Conservation (phyloP, 2,888 invertebrate genomes). For the Auanema sp. region DNA sequence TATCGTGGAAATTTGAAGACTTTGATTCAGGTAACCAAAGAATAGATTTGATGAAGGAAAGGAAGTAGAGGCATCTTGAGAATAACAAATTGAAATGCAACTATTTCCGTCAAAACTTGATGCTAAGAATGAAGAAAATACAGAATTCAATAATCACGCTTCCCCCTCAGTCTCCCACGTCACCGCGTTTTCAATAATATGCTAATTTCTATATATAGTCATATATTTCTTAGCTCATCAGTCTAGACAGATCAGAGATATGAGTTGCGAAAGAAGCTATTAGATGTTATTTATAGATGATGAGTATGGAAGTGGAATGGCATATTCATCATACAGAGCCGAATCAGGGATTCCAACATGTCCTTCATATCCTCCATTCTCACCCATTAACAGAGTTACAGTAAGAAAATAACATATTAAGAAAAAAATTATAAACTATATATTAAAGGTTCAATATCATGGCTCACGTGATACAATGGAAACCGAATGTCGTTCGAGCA, state of each 20-base stretch:
- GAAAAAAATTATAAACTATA: not conserved
- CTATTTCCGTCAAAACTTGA: not conserved
- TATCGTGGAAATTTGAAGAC: conserved; percentile 29
- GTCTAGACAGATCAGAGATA: not conserved
- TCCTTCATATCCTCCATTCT: conserved; percentile 38
- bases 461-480: conserved; percentile 21
- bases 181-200: not conserved
- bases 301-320: conserved; percentile 23
- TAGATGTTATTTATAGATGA: conserved; percentile 21
- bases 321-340: conserved; percentile 25
- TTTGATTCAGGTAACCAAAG: conserved; percentile 32
- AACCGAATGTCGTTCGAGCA: conserved; percentile 16
- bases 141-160: not conserved
- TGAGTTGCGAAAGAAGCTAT: not conserved
- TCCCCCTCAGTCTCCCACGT: too few species aligned
- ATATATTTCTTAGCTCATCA: conserved; percentile 1
- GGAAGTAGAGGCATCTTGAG: not conserved
- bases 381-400: conserved; percentile 46
- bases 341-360: conserved; percentile 43
- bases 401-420: conserved; percentile 21
- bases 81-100: not conserved
- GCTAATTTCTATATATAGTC: not conserved
- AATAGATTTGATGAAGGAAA: too few species aligned
- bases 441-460: conserved; percentile 15
- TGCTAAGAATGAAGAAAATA: not conserved